A percentile compares a stretch with the other conserved stretches of the same genome.
These are phyloP conservation scores for Bathybates hornii DNA, from an alignment of 2,113 vertebrate genomes.

Conservation along the genomic window DNA sequence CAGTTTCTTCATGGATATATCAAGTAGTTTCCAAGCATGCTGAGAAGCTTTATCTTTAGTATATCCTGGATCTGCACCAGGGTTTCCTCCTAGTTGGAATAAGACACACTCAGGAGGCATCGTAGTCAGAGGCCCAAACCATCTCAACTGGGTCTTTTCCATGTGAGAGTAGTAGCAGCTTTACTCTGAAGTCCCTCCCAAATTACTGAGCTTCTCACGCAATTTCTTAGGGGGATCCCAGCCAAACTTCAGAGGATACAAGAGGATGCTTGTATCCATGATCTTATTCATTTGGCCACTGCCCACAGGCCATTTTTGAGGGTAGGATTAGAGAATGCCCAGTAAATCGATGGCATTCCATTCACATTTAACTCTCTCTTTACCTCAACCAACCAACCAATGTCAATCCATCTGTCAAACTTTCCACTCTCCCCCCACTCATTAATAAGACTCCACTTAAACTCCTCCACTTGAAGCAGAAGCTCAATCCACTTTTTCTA, in stretches of 20 bases:
- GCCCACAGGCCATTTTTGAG: background rate
- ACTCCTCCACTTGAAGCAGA: background rate
- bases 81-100: background rate
- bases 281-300: background rate
- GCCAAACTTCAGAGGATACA: background rate
- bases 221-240: background rate
- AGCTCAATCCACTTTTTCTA: background rate
- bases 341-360: background rate
- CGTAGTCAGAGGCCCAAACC: background rate
- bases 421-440: background rate
- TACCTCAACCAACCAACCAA: background rate
- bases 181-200: background rate
- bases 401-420: background rate
- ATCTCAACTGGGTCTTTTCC: background rate
- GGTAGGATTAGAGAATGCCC: background rate
- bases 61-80: background rate
- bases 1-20: background rate
- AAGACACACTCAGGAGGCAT: background rate
- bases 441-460: background rate
- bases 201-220: background rate
- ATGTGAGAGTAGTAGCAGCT: background rate
- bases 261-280: background rate
- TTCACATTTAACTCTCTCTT: background rate
- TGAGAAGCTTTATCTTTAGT: background rate
- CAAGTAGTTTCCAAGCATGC: background rate